Conservation (phyloP, 2,113 vertebrate species). For the Oryzias curvinotus region DNA sequence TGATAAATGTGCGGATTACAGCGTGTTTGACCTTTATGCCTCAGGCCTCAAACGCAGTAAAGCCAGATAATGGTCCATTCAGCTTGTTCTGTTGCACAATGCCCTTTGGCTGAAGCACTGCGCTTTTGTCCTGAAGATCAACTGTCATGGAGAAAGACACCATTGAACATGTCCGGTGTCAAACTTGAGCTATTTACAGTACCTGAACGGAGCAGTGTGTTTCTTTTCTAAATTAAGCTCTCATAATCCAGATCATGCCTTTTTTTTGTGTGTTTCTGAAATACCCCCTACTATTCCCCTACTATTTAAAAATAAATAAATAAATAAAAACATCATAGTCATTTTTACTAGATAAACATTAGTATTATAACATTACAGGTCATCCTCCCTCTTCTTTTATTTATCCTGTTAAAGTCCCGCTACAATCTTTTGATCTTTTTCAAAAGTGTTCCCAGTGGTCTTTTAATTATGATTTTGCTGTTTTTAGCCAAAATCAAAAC, state of each 20-base stretch:
- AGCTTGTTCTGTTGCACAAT: background rate
- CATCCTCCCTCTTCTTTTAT: too few species aligned
- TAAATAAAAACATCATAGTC: too few species aligned
- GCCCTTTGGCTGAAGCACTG: conserved; percentile 10
- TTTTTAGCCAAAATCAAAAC: too few species aligned
- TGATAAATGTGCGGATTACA: conserved; percentile 10
- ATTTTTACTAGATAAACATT: too few species aligned
- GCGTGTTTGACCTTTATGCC: conserved; percentile 13
- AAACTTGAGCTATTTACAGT: background rate
- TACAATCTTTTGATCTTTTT: too few species aligned
- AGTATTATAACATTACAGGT: too few species aligned
- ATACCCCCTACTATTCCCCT: background rate
- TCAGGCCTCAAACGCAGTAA: background rate
- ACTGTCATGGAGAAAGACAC: background rate
- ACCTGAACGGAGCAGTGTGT: background rate
- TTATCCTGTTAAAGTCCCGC: too few species aligned
- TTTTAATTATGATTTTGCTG: too few species aligned
- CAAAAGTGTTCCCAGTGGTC: too few species aligned
- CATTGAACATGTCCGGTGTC: background rate
- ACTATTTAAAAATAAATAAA: too few species aligned
- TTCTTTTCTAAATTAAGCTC: conserved; percentile 15
- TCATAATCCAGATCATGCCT: conserved; percentile 20
- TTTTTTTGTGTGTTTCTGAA: conserved; percentile 7
- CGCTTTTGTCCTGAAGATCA: conserved; percentile 1
- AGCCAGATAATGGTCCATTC: background rate